Evolutionary conservation across 2,113 vertebrate species (phyloP), one percentile per base, ranked within the genome.

Genomic region (Tragelaphus scriptus): DNA sequence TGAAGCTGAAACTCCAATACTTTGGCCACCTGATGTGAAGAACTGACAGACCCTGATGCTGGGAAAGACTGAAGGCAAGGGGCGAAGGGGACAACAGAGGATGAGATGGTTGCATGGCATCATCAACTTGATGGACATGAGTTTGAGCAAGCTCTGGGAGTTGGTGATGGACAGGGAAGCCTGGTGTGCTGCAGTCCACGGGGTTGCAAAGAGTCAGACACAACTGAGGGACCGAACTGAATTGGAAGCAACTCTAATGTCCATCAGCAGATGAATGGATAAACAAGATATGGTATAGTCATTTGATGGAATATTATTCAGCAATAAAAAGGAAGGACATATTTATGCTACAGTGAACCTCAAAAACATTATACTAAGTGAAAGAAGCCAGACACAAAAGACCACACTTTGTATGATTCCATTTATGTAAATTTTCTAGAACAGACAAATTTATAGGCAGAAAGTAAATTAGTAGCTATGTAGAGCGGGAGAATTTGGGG

Each of bases 361-460:
- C 61, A 53, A 81, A 92, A 92, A 55, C 7, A 55, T 79, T 44
- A 71, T 53, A 47, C 58, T 68, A 88, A 88, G 17, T 55, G 47
- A 82, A 92, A 92, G 28, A 94, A 40, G 58, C 2, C 58, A 92
- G 36, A 32, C 68, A 28, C 19, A 58, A 71, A 85, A 56, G 32
- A 49, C 25, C 25, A 85, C 30, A 32, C 65, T 21, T 11, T 47
- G 21, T 77, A 44, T 44, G 3, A 75, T 82, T 86, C 6, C 12
- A 75, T n/a, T 92, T 80, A 49, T 16, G 53, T 32, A 49, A 91
- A 36, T 85, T 89, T 44, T 61, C 21, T 68, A 96, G 30, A 89
- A 85, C 32, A 88, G 65, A 81, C 30, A 92, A 55, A 75, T 81
- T 26, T 26, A 59, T 80, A 85, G 55, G 84, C 32, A 71, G 30